Evolutionary conservation across 2,113 vertebrate species (phyloP), one percentile per base, ranked within the genome.

Genomic region (Aldabrachelys gigantea): DNA sequence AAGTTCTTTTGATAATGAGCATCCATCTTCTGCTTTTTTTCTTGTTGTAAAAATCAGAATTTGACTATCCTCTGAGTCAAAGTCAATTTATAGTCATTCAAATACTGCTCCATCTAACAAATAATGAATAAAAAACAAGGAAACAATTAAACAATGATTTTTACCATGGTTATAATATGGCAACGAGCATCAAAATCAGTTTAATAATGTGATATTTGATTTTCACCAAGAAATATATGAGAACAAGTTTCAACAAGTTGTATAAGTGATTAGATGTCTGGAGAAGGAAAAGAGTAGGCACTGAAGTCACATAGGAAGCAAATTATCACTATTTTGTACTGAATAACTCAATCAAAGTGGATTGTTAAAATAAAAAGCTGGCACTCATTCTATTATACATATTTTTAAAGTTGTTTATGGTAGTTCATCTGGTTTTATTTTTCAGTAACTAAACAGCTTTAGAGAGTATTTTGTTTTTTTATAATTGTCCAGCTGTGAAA

Each of bases 1-100:
- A 91, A 92, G 44, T 93, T 94, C 72, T 95, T 96, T 97, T 92
- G 83, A 96, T 94, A 72, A 62, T 80, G 17, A 44, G 56, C 62
- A 57, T 56, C 8, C 2, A 56, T 81, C 87, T 59, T 85, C 85
- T 54, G 11, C 11, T 53, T 90, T 1, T 21, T 80, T 31, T 27
- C 65, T 82, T 50, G 41, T 53, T 0, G 27, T 56, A 93, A 52
- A 21, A 81, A 16, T 1, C 59, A 13, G 3, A 91, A 69, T 44
- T 83, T 52, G 35, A 90, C 79, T 91, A 92, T 80, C 6, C 62
- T 41, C 17, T 0, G 0, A 49, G 9, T 35, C 2, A 25, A 93
- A 85, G 25, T 79, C 56, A 47, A 44, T 84, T 94, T 69, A n/a
- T 4, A 90, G 81, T 92, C 90, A 50, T 65, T 88, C 21, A 85